phyloP scores from a whole-genome alignment of 2,888 invertebrate species.

The Rosalia funebris region DNA sequence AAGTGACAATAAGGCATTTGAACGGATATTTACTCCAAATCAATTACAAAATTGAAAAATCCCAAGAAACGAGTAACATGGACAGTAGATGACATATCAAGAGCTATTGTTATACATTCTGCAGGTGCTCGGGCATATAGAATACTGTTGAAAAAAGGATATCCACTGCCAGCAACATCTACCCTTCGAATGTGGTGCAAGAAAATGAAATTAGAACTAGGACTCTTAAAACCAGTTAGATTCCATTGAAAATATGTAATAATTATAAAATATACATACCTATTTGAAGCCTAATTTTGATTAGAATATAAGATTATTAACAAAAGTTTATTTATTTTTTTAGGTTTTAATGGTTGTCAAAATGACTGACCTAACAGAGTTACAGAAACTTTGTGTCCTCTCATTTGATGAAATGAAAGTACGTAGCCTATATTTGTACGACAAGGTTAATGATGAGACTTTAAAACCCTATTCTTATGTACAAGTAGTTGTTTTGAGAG shows the following conservation, averaged over 20 bases:
- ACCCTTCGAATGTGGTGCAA: background rate
- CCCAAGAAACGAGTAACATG: too few relatives aligned
- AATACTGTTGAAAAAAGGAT: background rate
- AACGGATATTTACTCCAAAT: too few relatives aligned
- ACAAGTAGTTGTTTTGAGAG: slow-evolving; percentile 39
- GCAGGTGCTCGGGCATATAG: background rate
- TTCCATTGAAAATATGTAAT: too few relatives aligned
- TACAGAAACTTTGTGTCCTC: slow-evolving; percentile 36
- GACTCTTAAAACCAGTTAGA: background rate
- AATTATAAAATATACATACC: too few relatives aligned
- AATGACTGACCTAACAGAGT: too few relatives aligned
- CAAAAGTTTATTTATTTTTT: too few relatives aligned
- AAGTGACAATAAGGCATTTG: too few relatives aligned
- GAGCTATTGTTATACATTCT: background rate
- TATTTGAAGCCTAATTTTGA: too few relatives aligned
- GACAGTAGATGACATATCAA: background rate
- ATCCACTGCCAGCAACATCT: background rate
- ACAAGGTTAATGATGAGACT: slow-evolving; percentile 39
- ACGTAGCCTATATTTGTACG: slow-evolving; percentile 33
- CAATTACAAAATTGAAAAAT: too few relatives aligned
- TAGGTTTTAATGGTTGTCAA: too few relatives aligned
- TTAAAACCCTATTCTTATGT: slow-evolving; percentile 36
- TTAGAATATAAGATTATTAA: too few relatives aligned
- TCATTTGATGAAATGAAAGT: slow-evolving; percentile 44
- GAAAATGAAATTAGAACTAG: background rate